Evolutionary conservation across 2,888 invertebrate species (phyloP), one percentile per base, ranked within the genome.

Genomic region (Drosophila differens): DNA sequence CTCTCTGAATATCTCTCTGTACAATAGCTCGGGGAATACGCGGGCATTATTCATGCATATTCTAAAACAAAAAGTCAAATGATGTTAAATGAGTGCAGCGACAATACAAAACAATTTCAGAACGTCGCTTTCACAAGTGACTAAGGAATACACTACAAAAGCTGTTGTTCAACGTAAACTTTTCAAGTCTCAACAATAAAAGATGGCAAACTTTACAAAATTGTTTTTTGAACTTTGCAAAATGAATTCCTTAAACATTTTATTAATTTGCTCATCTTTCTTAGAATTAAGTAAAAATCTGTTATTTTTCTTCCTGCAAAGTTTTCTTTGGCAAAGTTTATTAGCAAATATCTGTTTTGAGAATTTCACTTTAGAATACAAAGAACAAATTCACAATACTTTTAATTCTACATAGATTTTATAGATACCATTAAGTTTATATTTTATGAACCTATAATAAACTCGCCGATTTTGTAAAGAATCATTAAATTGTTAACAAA

Each of bases 41-140:
- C 79, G 53, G 49, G 58, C 64, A 70, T 81, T 79, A 82, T 79
- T 74, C 82, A 79, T 78, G 65, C 63, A 81, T 70, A 79, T 87
- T 83, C 74, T 85, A 73, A 85, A 86, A 84, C 76, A 83, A 89
- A 76, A 81, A 90, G 72, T 57, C 88, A 85, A 85, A 90, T 85
- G 88, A 82, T 87, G 85, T 70, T 89, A 89, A 85, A 85, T 85
- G 90, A 90, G 83, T 90, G 88, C 86, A 69, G 80, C 74, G 87
- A 89, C 87, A 88, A 83, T 71, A 71, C 79, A 74, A 69, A 83
- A 67, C 76, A 55, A 22, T 16, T 63, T 52, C 44, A 63, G 53
- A 52, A 59, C 37, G 1, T 25, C 14, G 14, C 30, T 14, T 25
- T 28, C 44, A 19, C 19, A 16, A 44, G 10, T 37, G 60, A 60